These are phyloP conservation scores for Psittacula derbiana DNA, from an alignment of 2,797 vertebrate genomes.

Conservation along the genomic window DNA sequence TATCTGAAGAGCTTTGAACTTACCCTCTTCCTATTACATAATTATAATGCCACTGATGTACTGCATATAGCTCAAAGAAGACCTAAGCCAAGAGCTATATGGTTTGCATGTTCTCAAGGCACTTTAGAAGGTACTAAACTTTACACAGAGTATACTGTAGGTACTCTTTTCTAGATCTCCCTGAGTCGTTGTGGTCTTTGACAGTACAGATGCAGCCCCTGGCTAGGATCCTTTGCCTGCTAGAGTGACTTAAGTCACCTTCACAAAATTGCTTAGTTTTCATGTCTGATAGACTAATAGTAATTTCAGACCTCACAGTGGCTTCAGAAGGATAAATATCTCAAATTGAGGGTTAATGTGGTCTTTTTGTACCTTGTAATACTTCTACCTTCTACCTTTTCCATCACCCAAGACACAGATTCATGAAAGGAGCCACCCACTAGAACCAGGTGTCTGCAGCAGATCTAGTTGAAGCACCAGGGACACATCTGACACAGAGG, in stretches of 20 bases:
- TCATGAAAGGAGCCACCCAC: background rate
- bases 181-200: background rate
- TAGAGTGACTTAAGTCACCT: background rate
- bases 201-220: background rate
- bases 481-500: background rate
- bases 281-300: background rate
- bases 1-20: background rate
- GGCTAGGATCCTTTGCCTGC: background rate
- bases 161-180: background rate
- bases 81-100: background rate
- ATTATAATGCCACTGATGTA: background rate
- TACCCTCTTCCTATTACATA: background rate
- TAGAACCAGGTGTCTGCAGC: background rate
- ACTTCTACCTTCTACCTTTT: background rate
- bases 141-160: background rate
- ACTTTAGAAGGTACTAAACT: background rate
- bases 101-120: background rate
- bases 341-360: background rate
- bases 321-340: background rate
- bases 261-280: background rate
- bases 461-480: background rate
- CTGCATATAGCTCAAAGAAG: background rate
- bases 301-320: background rate
- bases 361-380: background rate
- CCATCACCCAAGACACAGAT: background rate